Percentiles rank a stretch among this genome's conserved stretches.
Evolutionary conservation across 2,888 invertebrate species (phyloP).

Genomic region (Pseudococcus longispinus): DNA sequence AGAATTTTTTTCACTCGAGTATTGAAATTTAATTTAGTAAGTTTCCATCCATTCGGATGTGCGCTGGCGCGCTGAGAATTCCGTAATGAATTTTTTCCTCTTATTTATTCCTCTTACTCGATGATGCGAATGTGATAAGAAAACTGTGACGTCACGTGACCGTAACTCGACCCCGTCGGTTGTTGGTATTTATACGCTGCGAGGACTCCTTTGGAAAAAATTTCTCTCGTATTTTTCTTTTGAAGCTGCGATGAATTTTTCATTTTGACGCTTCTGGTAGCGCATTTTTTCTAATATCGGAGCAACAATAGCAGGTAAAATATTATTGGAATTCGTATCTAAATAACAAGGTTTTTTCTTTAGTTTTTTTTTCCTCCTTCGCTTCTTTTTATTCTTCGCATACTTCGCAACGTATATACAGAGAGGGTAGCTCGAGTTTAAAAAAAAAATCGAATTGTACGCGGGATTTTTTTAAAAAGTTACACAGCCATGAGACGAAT

Average conservation of each 20-base stretch:
- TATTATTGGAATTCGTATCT: slow-evolving; percentile 42
- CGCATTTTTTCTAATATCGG: slow-evolving; percentile 4
- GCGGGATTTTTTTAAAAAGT: slow-evolving; percentile 31
- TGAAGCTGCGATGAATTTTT: slow-evolving; percentile 22
- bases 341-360: slow-evolving; percentile 19
- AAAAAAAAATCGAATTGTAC: slow-evolving; percentile 25
- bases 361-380: slow-evolving; percentile 10
- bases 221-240: slow-evolving; percentile 1
- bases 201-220: neutral
- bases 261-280: neutral
- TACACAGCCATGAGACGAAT: neutral
- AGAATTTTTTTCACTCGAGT: neutral
- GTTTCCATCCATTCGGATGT: neutral
- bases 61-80: neutral
- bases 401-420: neutral
- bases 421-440: neutral
- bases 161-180: neutral
- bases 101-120: neutral
- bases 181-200: neutral
- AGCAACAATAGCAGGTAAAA: slow-evolving; percentile 39
- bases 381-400: slow-evolving; percentile 18
- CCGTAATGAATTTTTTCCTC: neutral
- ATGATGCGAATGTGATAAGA: neutral
- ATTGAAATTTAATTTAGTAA: slow-evolving; percentile 9
- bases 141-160: neutral